These are phyloP conservation scores for Caenorhabditis remanei DNA, from an alignment of 1,140 invertebrate genomes.

Conservation along the genomic window DNA sequence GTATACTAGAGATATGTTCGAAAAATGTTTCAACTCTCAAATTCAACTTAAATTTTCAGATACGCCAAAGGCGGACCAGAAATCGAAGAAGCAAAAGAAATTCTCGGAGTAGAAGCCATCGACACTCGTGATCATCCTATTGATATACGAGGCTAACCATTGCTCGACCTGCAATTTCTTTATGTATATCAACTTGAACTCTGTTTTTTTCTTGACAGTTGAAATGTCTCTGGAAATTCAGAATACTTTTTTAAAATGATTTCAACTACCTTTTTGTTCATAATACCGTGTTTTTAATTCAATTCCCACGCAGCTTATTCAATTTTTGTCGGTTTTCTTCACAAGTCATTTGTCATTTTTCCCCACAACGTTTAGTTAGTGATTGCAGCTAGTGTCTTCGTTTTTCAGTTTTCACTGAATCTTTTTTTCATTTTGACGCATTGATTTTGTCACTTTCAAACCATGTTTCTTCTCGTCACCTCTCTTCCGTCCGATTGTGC, in stretches of 20 bases:
- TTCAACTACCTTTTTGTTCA: neutral
- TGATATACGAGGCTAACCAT: neutral
- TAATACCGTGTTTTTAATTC: neutral
- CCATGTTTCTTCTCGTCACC: neutral
- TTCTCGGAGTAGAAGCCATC: conserved; percentile 45
- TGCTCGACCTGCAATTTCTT: neutral
- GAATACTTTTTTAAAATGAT: too few species aligned
- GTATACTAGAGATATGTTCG: neutral
- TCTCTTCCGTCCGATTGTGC: conserved; percentile 40
- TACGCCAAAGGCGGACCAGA: neutral
- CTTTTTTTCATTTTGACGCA: neutral
- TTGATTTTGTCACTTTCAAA: neutral
- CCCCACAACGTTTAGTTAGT: neutral
- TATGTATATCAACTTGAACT: neutral
- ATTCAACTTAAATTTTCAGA: neutral
- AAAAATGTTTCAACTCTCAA: neutral
- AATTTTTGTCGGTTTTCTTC: conserved; percentile 17
- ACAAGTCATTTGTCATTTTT: neutral
- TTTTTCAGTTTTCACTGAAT: neutral
- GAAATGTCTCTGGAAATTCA: too few species aligned
- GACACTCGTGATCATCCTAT: conserved; percentile 49
- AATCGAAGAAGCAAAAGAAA: conserved; percentile 45
- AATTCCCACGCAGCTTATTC: conserved; percentile 11
- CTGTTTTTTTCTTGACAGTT: too few species aligned
- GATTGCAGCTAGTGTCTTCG: neutral